Conservation (phyloP, 2,113 vertebrate species). For the Tauraco erythrolophus region DNA sequence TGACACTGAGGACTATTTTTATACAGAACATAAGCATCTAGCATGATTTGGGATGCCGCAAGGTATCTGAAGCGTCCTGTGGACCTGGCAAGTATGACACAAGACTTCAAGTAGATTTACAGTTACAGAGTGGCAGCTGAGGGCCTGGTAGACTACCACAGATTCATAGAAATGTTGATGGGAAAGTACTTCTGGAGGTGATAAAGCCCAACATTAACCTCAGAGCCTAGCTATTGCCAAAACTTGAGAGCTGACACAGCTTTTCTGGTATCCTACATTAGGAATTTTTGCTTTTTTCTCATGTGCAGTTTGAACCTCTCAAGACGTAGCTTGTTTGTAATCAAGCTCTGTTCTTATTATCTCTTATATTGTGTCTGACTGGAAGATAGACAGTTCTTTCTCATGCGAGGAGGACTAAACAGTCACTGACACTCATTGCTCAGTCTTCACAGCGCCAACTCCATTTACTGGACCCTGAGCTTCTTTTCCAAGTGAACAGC, state of each 20-base stretch:
- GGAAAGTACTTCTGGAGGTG: neutral
- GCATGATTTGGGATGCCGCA: neutral
- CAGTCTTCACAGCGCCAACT: neutral
- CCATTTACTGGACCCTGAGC: neutral
- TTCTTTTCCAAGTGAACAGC: neutral
- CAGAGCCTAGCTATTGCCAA: neutral
- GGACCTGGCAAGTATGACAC: neutral
- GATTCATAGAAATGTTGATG: neutral
- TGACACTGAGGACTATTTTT: neutral
- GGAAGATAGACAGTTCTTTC: neutral
- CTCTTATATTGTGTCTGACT: neutral
- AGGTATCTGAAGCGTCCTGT: neutral
- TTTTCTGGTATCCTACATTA: neutral
- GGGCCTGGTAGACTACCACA: neutral
- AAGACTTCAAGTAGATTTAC: neutral
- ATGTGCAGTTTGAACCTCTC: neutral
- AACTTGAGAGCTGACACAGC: neutral
- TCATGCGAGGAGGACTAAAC: neutral
- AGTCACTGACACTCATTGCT: neutral
- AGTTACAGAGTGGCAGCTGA: neutral
- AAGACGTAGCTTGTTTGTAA: neutral
- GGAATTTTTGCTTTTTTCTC: too few relatives aligned
- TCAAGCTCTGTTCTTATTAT: neutral
- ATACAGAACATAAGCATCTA: neutral
- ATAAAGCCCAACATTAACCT: neutral